Percentiles rank a stretch among this genome's conserved stretches.
Evolutionary conservation across 2,797 vertebrate genomes (phyloP).

Genomic region (Lateolabrax maculatus): DNA sequence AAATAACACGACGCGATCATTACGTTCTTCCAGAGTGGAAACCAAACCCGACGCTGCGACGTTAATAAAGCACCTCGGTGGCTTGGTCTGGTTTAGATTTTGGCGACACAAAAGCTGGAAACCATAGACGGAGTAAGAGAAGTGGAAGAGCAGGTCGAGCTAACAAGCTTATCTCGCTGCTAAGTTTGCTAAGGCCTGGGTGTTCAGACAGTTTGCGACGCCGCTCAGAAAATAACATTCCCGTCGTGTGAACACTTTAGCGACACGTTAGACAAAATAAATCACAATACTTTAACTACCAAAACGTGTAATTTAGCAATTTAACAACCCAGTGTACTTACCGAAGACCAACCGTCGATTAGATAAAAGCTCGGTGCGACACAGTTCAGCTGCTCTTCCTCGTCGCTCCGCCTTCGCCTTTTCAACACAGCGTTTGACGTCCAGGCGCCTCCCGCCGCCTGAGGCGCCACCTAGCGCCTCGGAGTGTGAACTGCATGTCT

Average conservation of each 20-base stretch:
- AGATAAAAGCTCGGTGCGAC: constrained; percentile 8
- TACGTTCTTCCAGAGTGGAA: rapidly evolving
- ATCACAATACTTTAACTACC: rapidly evolving
- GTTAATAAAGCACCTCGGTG: rapidly evolving
- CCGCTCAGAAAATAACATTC: constrained; percentile 2
- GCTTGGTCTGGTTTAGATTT: neutral
- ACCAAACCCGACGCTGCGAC: rapidly evolving
- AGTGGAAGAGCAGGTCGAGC: rapidly evolving
- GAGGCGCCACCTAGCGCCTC: constrained; percentile 30
- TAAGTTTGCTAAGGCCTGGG: neutral
- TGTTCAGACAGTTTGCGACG: neutral
- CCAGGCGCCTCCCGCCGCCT: constrained; percentile 23
- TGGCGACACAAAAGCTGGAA: neutral
- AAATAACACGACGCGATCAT: neutral
- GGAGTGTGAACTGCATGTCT: constrained; percentile 28
- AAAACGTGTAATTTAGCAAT: rapidly evolving
- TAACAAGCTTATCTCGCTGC: neutral
- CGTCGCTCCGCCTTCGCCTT: neutral
- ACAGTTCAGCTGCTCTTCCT: constrained; percentile 9
- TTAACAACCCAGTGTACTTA: constrained; percentile 24
- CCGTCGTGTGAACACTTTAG: neutral
- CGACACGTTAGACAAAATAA: neutral
- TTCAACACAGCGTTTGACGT: rapidly evolving
- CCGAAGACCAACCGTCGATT: constrained; percentile 21
- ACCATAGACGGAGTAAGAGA: no score